Base-by-base conservation (phyloP, 2,888 invertebrate species). In the Unio pictorum region DNA sequence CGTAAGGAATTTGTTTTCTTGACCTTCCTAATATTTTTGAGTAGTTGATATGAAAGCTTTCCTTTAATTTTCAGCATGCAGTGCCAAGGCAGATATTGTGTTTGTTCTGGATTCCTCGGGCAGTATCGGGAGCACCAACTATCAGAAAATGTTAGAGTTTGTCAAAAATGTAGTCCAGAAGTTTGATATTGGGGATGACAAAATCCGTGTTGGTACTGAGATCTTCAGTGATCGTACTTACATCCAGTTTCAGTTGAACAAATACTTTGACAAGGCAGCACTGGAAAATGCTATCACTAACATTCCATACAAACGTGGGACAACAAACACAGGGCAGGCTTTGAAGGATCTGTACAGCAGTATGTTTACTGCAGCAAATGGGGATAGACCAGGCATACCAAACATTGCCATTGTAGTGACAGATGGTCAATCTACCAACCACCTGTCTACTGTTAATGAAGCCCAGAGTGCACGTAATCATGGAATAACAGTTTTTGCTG, bases 91-190 rank as follows among this genome's bases (percentile, higher is more conserved):
- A 0, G 87, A 87, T 73, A 81, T 88, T 23, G 81, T 80, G 34
- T 87, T 88, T 75, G 76, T 86, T 56, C 72, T 88, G 57, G 88
- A 88, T 76, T 82, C 84, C 5, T 84, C 85, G n/a, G 86, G 85
- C 63, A 85, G 86, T 71, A 82, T 86, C 61, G 84, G 85, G 8
- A 69, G 74, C 64, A 69, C 79, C 58, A 83, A 84, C 67, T 86
- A 84, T 77, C 74, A 83, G 30, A 81, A 82, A 59, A 81, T 87
- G 69, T 73, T 83, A 28, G 64, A 69, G 11, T 87, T 87, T 68
- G 83, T 87, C 64, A 82, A 84, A 73, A 75, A 78, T 30, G 68
- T 84, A 63, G 73, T 82, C 5, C 75, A 78, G 23, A 80, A 85
- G 66, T 81, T 87, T 65, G 78, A 84, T 69, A 69, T 86, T 34